Conservation (phyloP, 1,140 invertebrate genomes). For the Drosophila sucinea region DNA sequence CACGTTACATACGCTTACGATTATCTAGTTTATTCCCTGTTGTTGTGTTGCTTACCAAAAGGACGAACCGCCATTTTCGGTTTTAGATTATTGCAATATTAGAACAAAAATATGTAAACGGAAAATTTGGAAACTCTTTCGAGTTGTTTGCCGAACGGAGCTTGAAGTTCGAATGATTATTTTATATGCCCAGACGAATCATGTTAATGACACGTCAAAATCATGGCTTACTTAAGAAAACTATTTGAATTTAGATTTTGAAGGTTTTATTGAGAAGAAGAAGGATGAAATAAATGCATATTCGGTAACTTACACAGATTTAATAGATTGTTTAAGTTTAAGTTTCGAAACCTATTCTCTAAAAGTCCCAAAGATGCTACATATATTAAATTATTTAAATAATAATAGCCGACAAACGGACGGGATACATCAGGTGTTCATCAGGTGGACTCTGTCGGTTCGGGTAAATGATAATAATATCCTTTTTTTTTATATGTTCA, state of each 20-base stretch:
- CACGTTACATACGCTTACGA: background rate
- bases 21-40: background rate
- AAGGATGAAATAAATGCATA: background rate
- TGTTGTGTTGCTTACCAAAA: slow-evolving; percentile 48
- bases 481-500: slow-evolving; percentile 14
- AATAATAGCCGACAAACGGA: background rate
- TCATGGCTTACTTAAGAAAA: slow-evolving; percentile 24
- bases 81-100: slow-evolving; percentile 60
- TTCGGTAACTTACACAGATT: background rate
- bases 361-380: background rate
- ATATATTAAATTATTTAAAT: background rate
- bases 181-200: background rate
- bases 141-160: slow-evolving; percentile 56
- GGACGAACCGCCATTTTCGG: slow-evolving; percentile 50
- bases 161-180: slow-evolving; percentile 32
- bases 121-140: slow-evolving; percentile 56
- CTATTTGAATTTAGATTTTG: background rate
- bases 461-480: slow-evolving; percentile 4
- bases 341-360: background rate
- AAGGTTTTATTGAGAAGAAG: background rate
- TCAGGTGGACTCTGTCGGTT: background rate
- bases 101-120: slow-evolving; percentile 40
- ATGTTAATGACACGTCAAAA: background rate
- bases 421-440: background rate
- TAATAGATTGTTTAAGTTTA: background rate